These are phyloP conservation scores for Peromyscus polionotus DNA, from an alignment of 2,113 vertebrate species.

Conservation along the genomic window DNA sequence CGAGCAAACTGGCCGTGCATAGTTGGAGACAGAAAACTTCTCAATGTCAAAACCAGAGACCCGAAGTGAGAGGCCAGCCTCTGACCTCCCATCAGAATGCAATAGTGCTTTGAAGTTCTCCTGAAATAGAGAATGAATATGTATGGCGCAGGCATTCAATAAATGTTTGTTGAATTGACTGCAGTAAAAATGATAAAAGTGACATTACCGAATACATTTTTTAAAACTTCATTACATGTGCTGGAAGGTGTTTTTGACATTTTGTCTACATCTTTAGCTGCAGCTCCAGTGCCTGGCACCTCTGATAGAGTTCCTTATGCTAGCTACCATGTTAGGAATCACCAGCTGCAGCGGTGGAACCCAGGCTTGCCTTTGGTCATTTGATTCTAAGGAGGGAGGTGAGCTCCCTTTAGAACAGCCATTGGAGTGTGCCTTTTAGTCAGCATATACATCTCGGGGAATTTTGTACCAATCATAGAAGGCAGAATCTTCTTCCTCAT, in stretches of 20 bases:
- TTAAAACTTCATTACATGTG: constrained; percentile 68
- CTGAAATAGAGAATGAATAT: constrained; percentile 64
- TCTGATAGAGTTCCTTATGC: neutral
- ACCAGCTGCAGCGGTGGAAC: neutral
- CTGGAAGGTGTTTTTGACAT: constrained; percentile 64
- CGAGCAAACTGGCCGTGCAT: neutral
- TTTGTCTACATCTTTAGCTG: constrained; percentile 43
- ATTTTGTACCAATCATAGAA: constrained; percentile 41
- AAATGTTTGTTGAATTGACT: constrained; percentile 76
- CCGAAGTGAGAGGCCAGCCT: constrained; percentile 18
- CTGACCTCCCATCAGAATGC: constrained; percentile 60
- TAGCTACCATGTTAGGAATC: neutral
- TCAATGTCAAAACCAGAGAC: neutral
- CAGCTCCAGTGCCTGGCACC: neutral
- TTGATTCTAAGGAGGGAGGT: neutral
- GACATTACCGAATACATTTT: constrained; percentile 65
- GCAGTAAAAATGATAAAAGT: constrained; percentile 74
- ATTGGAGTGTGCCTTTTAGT: neutral
- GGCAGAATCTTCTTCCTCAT: constrained; percentile 45
- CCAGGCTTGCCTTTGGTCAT: neutral
- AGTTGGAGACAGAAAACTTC: neutral
- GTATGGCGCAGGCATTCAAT: constrained; percentile 57
- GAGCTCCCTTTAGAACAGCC: neutral
- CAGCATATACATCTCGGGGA: constrained; percentile 20
- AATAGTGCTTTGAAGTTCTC: constrained; percentile 54